phyloP scores from a whole-genome alignment of 1,140 invertebrate species.

The Pectinophora gossypiella region DNA sequence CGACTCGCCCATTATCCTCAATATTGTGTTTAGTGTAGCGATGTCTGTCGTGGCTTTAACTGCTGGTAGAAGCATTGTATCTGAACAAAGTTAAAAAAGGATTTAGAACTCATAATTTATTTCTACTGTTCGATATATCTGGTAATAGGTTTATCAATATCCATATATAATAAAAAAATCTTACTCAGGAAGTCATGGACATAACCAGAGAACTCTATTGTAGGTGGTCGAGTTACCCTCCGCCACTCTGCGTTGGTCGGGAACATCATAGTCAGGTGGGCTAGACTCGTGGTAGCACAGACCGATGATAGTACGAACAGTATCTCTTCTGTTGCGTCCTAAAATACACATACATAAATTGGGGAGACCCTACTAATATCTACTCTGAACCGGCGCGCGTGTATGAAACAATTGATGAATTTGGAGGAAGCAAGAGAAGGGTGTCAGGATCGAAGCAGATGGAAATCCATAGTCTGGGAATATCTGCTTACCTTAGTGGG shows the following conservation, averaged over 20 bases:
- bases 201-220: constrained; percentile 62
- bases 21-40: constrained; percentile 83
- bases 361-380: too few relatives aligned
- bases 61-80: constrained; percentile 84
- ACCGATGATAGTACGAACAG: constrained; percentile 81
- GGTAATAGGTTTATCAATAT: too few relatives aligned
- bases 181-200: constrained; percentile 80
- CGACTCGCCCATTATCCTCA: constrained; percentile 88
- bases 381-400: too few relatives aligned
- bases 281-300: constrained; percentile 82
- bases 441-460: too few relatives aligned
- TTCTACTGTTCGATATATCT: too few relatives aligned
- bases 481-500: too few relatives aligned
- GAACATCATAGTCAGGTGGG: constrained; percentile 86
- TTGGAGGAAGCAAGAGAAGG: too few relatives aligned
- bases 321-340: constrained; percentile 83
- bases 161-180: neutral
- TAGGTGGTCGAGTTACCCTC: constrained; percentile 49
- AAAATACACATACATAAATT: too few relatives aligned
- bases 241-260: constrained; percentile 81
- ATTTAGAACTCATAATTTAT: too few relatives aligned
- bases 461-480: too few relatives aligned
- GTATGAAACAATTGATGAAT: too few relatives aligned
- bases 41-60: constrained; percentile 83
- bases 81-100: constrained; percentile 61